A percentile compares a stretch with the other conserved stretches of the same genome.
These are phyloP conservation scores for Enteromius viviparus DNA, from an alignment of 2,797 vertebrate genomes.

Conservation along the genomic window DNA sequence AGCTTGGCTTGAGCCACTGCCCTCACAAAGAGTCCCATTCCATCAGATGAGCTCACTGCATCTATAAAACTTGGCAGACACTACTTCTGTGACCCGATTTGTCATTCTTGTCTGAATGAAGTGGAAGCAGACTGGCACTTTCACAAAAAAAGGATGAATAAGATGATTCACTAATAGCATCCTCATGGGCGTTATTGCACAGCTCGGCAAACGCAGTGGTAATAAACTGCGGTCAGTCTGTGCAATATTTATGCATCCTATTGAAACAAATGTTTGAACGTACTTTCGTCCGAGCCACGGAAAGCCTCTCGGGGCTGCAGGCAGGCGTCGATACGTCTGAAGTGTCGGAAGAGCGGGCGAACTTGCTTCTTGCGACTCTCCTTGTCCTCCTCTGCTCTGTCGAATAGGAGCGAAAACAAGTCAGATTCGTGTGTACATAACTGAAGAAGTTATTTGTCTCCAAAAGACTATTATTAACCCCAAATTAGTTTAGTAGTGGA, in stretches of 20 bases:
- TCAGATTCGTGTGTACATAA: conserved; percentile 25
- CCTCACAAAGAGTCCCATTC: conserved; percentile 35
- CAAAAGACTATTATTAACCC: neutral
- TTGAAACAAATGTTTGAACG: conserved; percentile 57
- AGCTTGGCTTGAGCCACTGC: conserved; percentile 35
- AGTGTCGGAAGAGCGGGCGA: conserved; percentile 94
- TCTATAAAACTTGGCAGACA: conserved; percentile 35
- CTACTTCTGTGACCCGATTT: conserved; percentile 30
- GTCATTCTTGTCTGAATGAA: conserved; percentile 37
- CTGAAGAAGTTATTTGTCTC: conserved; percentile 12
- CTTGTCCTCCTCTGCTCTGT: conserved; percentile 87
- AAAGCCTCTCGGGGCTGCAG: conserved; percentile 95
- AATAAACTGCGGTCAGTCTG: conserved; percentile 2
- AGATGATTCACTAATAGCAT: conserved; percentile 31
- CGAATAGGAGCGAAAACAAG: neutral
- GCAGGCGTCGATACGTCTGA: conserved; percentile 93
- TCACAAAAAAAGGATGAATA: conserved; percentile 38
- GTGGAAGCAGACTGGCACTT: conserved; percentile 20
- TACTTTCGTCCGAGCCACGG: conserved; percentile 94
- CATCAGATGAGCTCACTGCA: conserved; percentile 39
- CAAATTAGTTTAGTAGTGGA: neutral
- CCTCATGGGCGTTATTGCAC: conserved; percentile 26
- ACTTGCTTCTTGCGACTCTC: conserved; percentile 90
- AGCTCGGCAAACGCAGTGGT: conserved; percentile 3
- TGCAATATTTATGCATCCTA: conserved; percentile 16